phyloP scores from a whole-genome alignment of 1,140 invertebrate genomes.

The Heliconius nattereri region DNA sequence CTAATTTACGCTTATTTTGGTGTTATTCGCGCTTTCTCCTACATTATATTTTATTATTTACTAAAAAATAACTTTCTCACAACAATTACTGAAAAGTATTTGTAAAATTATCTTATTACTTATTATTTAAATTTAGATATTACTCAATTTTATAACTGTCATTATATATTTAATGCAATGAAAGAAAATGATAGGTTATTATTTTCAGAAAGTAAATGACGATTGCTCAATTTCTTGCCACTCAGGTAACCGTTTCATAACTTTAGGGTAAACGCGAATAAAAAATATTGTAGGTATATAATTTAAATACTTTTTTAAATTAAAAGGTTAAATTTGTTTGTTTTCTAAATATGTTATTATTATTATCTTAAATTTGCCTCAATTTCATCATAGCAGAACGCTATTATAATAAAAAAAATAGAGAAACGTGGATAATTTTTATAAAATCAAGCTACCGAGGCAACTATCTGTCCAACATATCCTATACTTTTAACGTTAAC shows the following conservation, averaged over 20 bases:
- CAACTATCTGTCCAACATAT: not conserved
- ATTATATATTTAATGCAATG: slow-evolving; percentile 11
- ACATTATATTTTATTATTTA: not conserved
- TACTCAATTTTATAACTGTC: not conserved
- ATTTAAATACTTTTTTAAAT: not conserved
- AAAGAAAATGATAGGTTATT: slow-evolving; percentile 11
- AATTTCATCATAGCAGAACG: not conserved
- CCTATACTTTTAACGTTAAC: no score
- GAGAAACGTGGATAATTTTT: not conserved
- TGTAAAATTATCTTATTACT: not conserved
- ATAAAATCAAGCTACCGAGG: not conserved
- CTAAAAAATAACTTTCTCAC: not conserved
- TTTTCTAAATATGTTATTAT: not conserved
- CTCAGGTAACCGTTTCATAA: not conserved
- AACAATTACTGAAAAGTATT: not conserved
- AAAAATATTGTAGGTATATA: not conserved
- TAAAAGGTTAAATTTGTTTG: not conserved
- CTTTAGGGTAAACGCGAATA: not conserved
- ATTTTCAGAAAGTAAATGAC: not conserved
- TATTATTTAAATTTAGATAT: slow-evolving; percentile 2
- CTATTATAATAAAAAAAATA: no score
- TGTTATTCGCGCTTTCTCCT: no score
- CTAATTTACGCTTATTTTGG: no score
- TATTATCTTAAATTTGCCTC: not conserved
- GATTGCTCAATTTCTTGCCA: slow-evolving; percentile 5